Percentiles rank a stretch among this genome's conserved stretches.
These are phyloP conservation scores for Drosophila subpulchrella DNA, from an alignment of 1,140 invertebrate species.

Conservation along the genomic window DNA sequence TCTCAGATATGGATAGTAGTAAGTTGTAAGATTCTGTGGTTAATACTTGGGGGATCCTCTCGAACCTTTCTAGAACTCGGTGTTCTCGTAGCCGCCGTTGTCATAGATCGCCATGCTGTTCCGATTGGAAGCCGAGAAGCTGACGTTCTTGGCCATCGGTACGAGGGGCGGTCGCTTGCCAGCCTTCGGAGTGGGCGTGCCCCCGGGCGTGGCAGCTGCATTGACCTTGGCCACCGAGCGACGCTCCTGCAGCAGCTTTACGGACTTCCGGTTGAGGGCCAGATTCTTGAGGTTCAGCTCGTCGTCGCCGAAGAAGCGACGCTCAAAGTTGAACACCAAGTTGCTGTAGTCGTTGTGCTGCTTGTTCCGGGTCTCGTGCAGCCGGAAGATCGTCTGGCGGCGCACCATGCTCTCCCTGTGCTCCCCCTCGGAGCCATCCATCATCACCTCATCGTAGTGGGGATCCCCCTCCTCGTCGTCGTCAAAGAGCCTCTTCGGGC, in stretches of 20 bases:
- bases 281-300: slow-evolving; percentile 74
- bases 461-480: slow-evolving; percentile 80
- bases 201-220: slow-evolving; percentile 57
- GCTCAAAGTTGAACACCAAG: slow-evolving; percentile 74
- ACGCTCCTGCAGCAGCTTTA: slow-evolving; percentile 68
- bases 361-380: slow-evolving; percentile 69
- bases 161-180: slow-evolving; percentile 49
- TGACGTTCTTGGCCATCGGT: slow-evolving; percentile 49
- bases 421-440: slow-evolving; percentile 32
- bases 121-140: slow-evolving; percentile 27
- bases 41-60: slow-evolving; percentile 22
- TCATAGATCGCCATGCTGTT: slow-evolving; percentile 51
- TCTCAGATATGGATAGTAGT: neutral
- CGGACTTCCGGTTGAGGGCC: slow-evolving; percentile 73
- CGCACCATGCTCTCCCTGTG: slow-evolving; percentile 58
- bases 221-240: slow-evolving; percentile 67
- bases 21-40: slow-evolving; percentile 34
- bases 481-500: slow-evolving; percentile 83
- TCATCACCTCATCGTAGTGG: slow-evolving; percentile 51
- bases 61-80: slow-evolving; percentile 33
- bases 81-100: slow-evolving; percentile 58
- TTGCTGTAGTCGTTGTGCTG: slow-evolving; percentile 72
- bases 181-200: slow-evolving; percentile 49
- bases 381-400: slow-evolving; percentile 70
- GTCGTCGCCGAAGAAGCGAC: slow-evolving; percentile 74